Evolutionary conservation across 2,113 vertebrate genomes (phyloP).

Genomic region (Microcebus jonahi): DNA sequence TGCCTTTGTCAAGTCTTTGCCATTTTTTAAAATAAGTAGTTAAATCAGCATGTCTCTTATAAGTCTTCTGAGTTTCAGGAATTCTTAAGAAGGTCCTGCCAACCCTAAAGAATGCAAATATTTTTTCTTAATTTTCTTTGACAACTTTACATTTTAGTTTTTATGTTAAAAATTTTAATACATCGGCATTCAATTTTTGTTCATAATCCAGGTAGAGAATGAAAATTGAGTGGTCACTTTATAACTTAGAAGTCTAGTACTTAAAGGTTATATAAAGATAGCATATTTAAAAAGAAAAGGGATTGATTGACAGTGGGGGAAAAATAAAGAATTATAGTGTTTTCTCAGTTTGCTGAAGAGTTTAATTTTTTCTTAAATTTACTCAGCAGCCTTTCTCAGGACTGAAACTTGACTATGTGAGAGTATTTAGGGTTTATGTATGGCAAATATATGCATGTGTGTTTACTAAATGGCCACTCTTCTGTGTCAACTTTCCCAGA

Average conservation of each 20-base stretch:
- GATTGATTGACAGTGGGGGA: not conserved
- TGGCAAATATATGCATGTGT: not conserved
- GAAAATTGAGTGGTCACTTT: not conserved
- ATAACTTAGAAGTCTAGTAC: not conserved
- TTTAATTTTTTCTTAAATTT: conserved; percentile 1
- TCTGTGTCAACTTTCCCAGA: not conserved
- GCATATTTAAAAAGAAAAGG: not conserved
- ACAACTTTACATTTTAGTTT: not conserved
- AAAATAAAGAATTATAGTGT: not conserved
- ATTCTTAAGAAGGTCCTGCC: not conserved
- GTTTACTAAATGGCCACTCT: not conserved
- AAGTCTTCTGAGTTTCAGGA: not conserved
- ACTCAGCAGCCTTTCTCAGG: not conserved
- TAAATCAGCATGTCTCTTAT: not conserved
- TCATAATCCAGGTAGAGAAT: not conserved
- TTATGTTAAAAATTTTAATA: not conserved
- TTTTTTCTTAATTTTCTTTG: not conserved
- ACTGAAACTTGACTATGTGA: not conserved
- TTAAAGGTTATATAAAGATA: not conserved
- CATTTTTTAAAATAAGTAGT: not conserved
- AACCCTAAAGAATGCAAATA: not conserved
- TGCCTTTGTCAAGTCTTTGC: not conserved
- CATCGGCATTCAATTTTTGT: not conserved
- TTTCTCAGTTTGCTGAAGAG: not conserved
- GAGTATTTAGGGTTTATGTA: not conserved